Conservation (phyloP, 2,888 invertebrate genomes). For the Ceraclea dissimilis region DNA sequence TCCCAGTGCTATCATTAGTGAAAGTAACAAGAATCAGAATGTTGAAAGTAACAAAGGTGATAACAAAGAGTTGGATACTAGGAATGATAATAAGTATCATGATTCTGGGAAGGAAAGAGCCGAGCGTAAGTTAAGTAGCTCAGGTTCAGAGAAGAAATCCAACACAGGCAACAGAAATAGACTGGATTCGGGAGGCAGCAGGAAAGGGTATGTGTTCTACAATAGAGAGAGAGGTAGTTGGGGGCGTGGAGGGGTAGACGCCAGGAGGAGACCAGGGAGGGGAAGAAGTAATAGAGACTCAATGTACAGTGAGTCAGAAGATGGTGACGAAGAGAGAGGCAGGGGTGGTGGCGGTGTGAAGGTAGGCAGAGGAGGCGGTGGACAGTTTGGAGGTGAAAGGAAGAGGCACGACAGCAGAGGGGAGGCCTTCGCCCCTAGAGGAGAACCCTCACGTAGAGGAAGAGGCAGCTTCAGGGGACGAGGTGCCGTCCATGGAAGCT, state of each 20-base stretch:
- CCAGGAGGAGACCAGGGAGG: slow-evolving; percentile 33
- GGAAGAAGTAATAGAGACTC: slow-evolving; percentile 41
- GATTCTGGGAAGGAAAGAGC: slow-evolving; percentile 37
- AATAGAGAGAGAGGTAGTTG: slow-evolving; percentile 31
- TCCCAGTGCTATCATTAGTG: slow-evolving; percentile 25
- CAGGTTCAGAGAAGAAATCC: slow-evolving; percentile 45
- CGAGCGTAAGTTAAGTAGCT: slow-evolving; percentile 43
- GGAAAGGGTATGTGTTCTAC: slow-evolving; percentile 44
- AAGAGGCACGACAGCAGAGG: slow-evolving; percentile 31
- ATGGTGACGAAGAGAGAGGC: slow-evolving; percentile 55
- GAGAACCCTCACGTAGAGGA: slow-evolving; percentile 83
- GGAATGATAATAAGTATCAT: slow-evolving; percentile 27
- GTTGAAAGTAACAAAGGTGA: slow-evolving; percentile 38
- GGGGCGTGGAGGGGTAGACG: slow-evolving; percentile 42
- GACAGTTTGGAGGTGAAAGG: slow-evolving; percentile 5
- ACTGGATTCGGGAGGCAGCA: slow-evolving; percentile 31
- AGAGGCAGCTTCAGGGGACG: slow-evolving; percentile 56
- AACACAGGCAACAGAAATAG: slow-evolving; percentile 34
- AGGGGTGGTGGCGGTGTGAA: slow-evolving; percentile 6
- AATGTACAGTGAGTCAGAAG: slow-evolving; percentile 65
- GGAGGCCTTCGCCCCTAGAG: slow-evolving; percentile 78
- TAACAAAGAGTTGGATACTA: slow-evolving; percentile 30
- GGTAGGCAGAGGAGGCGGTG: slow-evolving; percentile 2
- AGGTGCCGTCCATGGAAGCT: slow-evolving; percentile 54
- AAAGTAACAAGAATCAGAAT: slow-evolving; percentile 11